Evolutionary conservation across 2,888 invertebrate genomes (phyloP).

Genomic region (Sphaerophoria rueppellii): DNA sequence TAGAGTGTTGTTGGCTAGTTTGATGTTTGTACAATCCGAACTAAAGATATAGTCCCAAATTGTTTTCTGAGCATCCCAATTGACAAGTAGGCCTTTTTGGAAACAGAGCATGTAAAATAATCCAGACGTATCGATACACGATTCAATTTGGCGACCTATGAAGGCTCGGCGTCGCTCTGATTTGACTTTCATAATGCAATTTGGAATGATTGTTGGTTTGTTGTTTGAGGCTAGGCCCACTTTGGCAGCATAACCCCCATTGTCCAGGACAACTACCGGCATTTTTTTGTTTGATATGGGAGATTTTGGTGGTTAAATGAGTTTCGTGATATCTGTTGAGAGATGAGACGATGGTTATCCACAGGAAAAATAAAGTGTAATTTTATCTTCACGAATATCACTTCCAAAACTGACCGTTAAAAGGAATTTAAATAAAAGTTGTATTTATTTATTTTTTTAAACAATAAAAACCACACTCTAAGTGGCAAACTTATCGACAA

Average conservation of each 20-base stretch:
- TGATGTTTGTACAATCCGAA: slow-evolving; percentile 91
- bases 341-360: slow-evolving; percentile 28
- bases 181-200: slow-evolving; percentile 99
- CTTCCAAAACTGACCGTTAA: slow-evolving; percentile 38
- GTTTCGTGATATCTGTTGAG: slow-evolving; percentile 20
- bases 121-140: slow-evolving; percentile 97
- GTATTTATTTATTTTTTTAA: not conserved
- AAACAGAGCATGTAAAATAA: slow-evolving; percentile 96
- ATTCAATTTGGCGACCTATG: slow-evolving; percentile 96
- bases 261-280: slow-evolving; percentile 87
- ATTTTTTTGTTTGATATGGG: slow-evolving; percentile 16
- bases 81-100: slow-evolving; percentile 96
- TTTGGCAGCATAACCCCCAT: slow-evolving; percentile 94
- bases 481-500: no score
- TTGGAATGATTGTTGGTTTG: slow-evolving; percentile 91
- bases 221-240: slow-evolving; percentile 88
- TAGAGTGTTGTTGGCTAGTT: slow-evolving; percentile 89
- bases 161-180: slow-evolving; percentile 96
- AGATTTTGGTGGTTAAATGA: slow-evolving; percentile 5
- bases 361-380: slow-evolving; percentile 18
- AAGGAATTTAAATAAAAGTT: not conserved
- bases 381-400: slow-evolving; percentile 19
- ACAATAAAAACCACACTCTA: no score
- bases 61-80: slow-evolving; percentile 97
- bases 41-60: slow-evolving; percentile 98